These are phyloP conservation scores for Synergus gifuensis DNA, from an alignment of 2,888 invertebrate species.

Conservation along the genomic window DNA sequence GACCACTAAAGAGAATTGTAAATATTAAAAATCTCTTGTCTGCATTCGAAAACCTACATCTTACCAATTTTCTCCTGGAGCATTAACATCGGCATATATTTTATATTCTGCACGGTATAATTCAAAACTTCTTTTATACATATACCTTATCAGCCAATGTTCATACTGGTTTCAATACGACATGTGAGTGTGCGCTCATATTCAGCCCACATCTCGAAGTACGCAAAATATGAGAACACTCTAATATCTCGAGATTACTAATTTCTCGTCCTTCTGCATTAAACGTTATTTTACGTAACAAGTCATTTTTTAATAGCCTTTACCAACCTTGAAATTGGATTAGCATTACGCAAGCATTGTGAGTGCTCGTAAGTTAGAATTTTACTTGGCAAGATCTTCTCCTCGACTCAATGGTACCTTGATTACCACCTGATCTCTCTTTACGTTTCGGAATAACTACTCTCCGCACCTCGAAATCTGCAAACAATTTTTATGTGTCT, in stretches of 20 bases:
- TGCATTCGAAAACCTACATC: too few species aligned
- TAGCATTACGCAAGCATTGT: conserved; percentile 56
- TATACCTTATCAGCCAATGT: background rate
- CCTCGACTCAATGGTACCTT: conserved; percentile 34
- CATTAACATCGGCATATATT: background rate
- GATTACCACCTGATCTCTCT: conserved; percentile 39
- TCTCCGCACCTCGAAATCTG: conserved; percentile 1
- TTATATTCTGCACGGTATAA: background rate
- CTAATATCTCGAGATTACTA: background rate
- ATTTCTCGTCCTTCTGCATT: conserved; percentile 14
- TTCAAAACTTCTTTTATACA: background rate
- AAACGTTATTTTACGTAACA: background rate
- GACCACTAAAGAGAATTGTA: background rate
- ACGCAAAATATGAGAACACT: background rate
- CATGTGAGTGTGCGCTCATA: too few species aligned
- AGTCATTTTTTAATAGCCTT: conserved; percentile 40
- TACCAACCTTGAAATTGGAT: conserved; percentile 48
- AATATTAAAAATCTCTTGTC: background rate
- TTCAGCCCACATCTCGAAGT: conserved; percentile 4
- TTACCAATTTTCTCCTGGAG: too few species aligned
- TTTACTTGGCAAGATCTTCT: conserved; percentile 44
- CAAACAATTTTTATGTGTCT: background rate
- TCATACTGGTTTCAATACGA: background rate
- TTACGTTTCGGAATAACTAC: background rate
- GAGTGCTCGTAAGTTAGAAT: conserved; percentile 53